Conservation (phyloP, 2,888 invertebrate species). For the Anthophora plumipes region DNA sequence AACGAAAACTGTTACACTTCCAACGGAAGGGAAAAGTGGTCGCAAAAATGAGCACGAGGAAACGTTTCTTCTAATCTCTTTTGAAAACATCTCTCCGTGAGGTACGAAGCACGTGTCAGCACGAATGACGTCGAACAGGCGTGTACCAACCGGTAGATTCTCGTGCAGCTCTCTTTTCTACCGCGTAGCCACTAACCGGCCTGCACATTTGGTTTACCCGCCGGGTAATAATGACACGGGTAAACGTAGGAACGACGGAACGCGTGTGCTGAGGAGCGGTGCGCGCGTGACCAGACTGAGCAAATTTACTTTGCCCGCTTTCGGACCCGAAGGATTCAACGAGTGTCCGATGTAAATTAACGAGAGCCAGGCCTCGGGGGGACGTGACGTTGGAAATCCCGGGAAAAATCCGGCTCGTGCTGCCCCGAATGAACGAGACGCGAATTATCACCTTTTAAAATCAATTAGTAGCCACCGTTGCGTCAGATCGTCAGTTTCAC, state of each 20-base stretch:
- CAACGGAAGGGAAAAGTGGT: not conserved
- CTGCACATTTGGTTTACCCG: conserved; percentile 68
- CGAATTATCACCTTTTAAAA: conserved; percentile 53
- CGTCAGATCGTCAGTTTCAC: not conserved
- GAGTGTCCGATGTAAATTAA: conserved; percentile 73
- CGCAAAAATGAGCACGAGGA: not conserved
- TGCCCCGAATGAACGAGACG: conserved; percentile 12
- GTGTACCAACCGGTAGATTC: conserved; percentile 17
- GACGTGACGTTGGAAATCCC: conserved; percentile 37
- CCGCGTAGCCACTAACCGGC: conserved; percentile 65
- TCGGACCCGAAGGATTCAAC: conserved; percentile 63
- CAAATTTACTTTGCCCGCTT: conserved; percentile 74
- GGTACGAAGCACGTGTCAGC: conserved; percentile 39
- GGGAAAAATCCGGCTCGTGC: conserved; percentile 41
- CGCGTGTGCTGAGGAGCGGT: conserved; percentile 63
- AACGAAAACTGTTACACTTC: not conserved
- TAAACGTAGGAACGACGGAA: conserved; percentile 71
- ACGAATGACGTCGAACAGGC: conserved; percentile 31
- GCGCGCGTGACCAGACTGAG: conserved; percentile 77
- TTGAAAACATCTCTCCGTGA: conserved; percentile 12
- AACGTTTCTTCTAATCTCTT: conserved; percentile 30
- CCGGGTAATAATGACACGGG: conserved; percentile 75
- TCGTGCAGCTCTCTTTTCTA: conserved; percentile 54
- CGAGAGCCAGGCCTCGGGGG: conserved; percentile 55
- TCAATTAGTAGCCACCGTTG: conserved; percentile 31